A percentile compares a stretch with the other conserved stretches of the same genome.
phyloP scores from a whole-genome alignment of 35 echinoderm and acorn worm species.

The Heliocidaris tuberculata region DNA sequence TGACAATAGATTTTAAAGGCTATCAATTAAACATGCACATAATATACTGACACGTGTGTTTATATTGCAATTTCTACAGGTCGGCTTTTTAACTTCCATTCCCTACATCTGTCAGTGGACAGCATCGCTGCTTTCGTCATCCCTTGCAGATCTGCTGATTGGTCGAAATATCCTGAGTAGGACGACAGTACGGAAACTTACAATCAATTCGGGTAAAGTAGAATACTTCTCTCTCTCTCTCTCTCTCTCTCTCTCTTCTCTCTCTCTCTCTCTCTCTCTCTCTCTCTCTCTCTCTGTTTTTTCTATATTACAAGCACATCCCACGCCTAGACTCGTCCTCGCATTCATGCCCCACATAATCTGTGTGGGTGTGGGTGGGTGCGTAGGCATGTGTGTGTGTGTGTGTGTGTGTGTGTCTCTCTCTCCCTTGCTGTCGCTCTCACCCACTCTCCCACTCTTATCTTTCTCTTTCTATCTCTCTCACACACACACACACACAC shows the following conservation, averaged over 20 bases:
- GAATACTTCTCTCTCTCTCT: not conserved
- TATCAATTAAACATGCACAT: too few relatives aligned
- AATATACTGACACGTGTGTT: too few relatives aligned
- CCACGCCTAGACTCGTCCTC: not conserved
- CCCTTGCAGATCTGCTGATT: not conserved
- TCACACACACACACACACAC: too few relatives aligned
- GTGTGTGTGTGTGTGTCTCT: not conserved
- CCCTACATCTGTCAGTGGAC: not conserved
- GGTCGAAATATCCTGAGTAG: slow-evolving; percentile 17
- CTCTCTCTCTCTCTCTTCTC: not conserved
- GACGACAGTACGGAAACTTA: not conserved
- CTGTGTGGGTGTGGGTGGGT: not conserved
- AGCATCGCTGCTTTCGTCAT: not conserved
- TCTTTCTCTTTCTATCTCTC: too few relatives aligned
- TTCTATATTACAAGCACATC: not conserved
- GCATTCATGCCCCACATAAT: too few relatives aligned
- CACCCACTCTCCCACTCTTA: too few relatives aligned
- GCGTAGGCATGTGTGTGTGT: not conserved
- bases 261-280: not conserved
- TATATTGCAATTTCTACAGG: not conserved
- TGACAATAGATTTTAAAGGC: too few relatives aligned
- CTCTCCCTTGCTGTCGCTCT: not conserved
- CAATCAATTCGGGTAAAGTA: not conserved
- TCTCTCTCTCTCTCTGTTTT: not conserved
- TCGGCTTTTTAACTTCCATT: not conserved